Percentiles rank a stretch among this genome's conserved stretches.
Conservation (phyloP, 2,797 vertebrate species). For the Pseudocheirus occidentalis region DNA sequence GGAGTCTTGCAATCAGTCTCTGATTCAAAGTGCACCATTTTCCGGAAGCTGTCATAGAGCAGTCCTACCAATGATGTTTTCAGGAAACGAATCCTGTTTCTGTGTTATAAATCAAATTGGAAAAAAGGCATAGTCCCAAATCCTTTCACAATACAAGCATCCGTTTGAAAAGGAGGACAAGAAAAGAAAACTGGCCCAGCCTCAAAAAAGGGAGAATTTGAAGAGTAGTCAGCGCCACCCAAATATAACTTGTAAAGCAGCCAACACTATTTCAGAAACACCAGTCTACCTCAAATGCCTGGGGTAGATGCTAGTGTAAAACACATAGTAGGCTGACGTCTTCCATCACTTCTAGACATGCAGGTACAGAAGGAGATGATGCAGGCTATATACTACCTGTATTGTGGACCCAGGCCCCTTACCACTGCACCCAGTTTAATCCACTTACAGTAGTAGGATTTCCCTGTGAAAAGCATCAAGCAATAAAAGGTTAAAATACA, state of each 20-base stretch:
- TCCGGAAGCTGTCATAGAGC: slow-evolving; percentile 62
- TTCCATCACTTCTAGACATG: slow-evolving; percentile 70
- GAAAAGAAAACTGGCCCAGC: slow-evolving; percentile 47
- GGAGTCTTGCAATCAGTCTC: slow-evolving; percentile 69
- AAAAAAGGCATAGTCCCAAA: background rate
- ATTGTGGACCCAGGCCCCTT: slow-evolving; percentile 63
- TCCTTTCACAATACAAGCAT: slow-evolving; percentile 71
- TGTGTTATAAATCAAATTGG: background rate
- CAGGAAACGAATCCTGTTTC: slow-evolving; percentile 56
- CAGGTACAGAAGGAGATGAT: slow-evolving; percentile 62
- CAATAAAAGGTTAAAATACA: slow-evolving; percentile 67
- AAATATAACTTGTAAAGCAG: slow-evolving; percentile 64
- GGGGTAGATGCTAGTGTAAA: slow-evolving; percentile 10
- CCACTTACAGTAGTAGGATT: slow-evolving; percentile 62
- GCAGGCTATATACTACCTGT: slow-evolving; percentile 57
- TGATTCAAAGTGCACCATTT: slow-evolving; percentile 66
- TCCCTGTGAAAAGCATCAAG: slow-evolving; percentile 60
- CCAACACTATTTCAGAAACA: slow-evolving; percentile 62
- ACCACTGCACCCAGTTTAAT: slow-evolving; percentile 58
- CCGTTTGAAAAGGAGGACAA: slow-evolving; percentile 37
- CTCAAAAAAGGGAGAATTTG: slow-evolving; percentile 64
- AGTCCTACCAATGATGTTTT: slow-evolving; percentile 64
- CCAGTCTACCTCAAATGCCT: slow-evolving; percentile 64
- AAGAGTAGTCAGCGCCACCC: background rate
- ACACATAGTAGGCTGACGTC: slow-evolving; percentile 58